A percentile compares a stretch with the other conserved stretches of the same genome.
Evolutionary conservation across 2,797 vertebrate species (phyloP).

Genomic region (Chiroxiphia lanceolata): DNA sequence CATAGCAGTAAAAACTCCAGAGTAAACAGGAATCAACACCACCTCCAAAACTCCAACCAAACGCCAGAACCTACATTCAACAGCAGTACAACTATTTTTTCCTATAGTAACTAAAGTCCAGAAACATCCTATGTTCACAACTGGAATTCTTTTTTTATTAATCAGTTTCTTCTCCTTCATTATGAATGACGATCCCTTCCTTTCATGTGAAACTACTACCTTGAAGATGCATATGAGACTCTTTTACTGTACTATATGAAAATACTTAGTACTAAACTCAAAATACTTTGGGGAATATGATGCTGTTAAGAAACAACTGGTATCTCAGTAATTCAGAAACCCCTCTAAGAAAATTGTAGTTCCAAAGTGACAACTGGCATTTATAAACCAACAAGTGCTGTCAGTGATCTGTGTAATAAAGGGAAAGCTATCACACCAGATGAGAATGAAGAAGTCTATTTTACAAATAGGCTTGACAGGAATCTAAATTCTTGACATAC

Average conservation of each 20-base stretch:
- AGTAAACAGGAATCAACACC: not conserved
- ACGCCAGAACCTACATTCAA: not conserved
- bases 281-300: not conserved
- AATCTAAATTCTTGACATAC: not conserved
- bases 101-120: not conserved
- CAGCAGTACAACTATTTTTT: not conserved
- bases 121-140: not conserved
- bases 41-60: not conserved
- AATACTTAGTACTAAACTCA: not conserved
- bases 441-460: not conserved
- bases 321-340: not conserved
- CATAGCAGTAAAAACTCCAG: not conserved
- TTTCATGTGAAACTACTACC: not conserved
- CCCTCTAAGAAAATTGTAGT: not conserved
- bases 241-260: not conserved
- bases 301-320: not conserved
- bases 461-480: not conserved
- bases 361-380: not conserved
- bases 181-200: not conserved
- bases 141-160: not conserved
- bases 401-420: not conserved
- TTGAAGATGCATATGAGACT: not conserved
- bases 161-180: not conserved
- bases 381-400: not conserved
- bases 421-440: not conserved